Conservation (phyloP, 2,888 invertebrate species). For the Drosophila yooni region DNA sequence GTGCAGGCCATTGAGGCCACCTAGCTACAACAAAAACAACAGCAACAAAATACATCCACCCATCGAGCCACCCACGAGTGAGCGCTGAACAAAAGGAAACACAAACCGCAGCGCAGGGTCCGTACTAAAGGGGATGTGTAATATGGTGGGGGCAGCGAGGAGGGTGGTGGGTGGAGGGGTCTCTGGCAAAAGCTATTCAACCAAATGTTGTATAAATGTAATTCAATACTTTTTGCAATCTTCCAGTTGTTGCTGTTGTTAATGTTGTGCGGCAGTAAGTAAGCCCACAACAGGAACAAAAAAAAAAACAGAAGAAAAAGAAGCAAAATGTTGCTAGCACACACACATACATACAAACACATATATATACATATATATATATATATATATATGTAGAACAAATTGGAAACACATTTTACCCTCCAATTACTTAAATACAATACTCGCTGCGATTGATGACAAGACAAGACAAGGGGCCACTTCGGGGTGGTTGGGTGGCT, state of each 20-base stretch:
- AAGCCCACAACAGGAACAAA: conserved; percentile 20
- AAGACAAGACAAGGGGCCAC: not conserved
- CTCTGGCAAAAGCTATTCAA: conserved; percentile 67
- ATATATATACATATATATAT: not conserved
- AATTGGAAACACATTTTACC: conserved; percentile 80
- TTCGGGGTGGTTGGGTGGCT: not conserved
- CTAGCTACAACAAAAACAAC: conserved; percentile 7
- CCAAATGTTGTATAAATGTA: conserved; percentile 79
- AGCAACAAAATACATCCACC: conserved; percentile 8
- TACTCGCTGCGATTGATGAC: conserved; percentile 42
- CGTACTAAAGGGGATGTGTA: not conserved
- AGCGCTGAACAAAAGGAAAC: conserved; percentile 69
- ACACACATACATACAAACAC: not conserved
- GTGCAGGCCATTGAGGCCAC: conserved; percentile 36
- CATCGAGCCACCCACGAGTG: conserved; percentile 45
- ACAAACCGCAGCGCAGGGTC: conserved; percentile 65
- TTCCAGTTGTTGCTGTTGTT: conserved; percentile 37
- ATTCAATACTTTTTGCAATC: conserved; percentile 79
- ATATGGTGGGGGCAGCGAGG: not conserved
- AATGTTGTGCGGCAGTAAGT: conserved; percentile 25
- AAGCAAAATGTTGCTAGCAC: conserved; percentile 46
- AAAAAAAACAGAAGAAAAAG: not conserved
- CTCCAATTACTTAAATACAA: conserved; percentile 78
- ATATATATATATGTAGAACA: conserved; percentile 41
- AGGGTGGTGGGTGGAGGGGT: not conserved